A percentile compares a stretch with the other conserved stretches of the same genome.
Evolutionary conservation across 2,113 vertebrate genomes (phyloP).

Genomic region (Pedetes capensis): DNA sequence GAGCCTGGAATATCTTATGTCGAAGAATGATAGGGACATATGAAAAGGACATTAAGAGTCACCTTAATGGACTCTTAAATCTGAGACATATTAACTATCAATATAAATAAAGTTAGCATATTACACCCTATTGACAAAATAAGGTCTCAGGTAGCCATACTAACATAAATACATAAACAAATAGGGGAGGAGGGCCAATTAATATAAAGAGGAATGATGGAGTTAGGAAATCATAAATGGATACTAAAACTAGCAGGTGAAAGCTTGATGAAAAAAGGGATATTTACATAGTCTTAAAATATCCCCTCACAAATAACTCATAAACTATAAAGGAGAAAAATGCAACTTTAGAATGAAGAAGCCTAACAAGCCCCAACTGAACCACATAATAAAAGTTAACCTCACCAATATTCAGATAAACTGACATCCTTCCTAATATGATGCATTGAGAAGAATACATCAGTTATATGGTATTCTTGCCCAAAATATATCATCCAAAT

Average conservation of each 20-base stretch:
- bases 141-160: neutral
- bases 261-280: neutral
- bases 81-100: neutral
- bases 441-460: neutral
- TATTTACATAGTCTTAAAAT: neutral
- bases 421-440: neutral
- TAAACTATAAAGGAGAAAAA: neutral
- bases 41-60: neutral
- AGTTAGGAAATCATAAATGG: neutral
- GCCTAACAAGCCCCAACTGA: neutral
- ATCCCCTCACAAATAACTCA: neutral
- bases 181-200: neutral
- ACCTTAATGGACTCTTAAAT: neutral
- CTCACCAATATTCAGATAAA: neutral
- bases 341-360: neutral
- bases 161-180: neutral
- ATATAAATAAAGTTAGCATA: neutral
- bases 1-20: neutral
- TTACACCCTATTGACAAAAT: neutral
- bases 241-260: neutral
- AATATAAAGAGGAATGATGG: constrained; percentile 13
- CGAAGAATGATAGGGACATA: neutral
- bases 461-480: neutral
- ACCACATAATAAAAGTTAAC: constrained; percentile 11
- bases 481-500: neutral